A percentile compares a stretch with the other conserved stretches of the same genome.
These are phyloP conservation scores for Calypte anna DNA, from an alignment of 2,113 vertebrate species.

Conservation along the genomic window DNA sequence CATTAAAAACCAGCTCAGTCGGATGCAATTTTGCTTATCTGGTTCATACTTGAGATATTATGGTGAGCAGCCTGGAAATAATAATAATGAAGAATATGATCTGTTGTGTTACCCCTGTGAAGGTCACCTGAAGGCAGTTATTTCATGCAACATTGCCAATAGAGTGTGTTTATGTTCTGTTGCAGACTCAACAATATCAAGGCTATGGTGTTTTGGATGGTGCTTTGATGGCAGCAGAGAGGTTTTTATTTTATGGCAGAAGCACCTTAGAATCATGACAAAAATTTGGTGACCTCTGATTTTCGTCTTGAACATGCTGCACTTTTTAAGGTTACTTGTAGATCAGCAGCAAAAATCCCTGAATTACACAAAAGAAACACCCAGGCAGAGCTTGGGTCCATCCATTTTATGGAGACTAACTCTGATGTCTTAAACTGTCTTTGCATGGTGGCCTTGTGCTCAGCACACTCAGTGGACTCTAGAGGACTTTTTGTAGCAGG, in stretches of 20 bases:
- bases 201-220: conserved; percentile 65
- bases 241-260: neutral
- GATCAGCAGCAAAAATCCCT: neutral
- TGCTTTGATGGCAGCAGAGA: conserved; percentile 43
- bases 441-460: neutral
- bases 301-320: neutral
- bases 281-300: neutral
- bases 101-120: conserved; percentile 59
- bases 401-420: neutral
- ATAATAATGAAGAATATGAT: conserved; percentile 68
- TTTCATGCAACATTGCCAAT: conserved; percentile 44
- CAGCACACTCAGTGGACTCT: neutral
- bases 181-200: conserved; percentile 68
- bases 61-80: conserved; percentile 47
- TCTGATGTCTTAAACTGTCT: neutral
- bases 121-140: conserved; percentile 63
- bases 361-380: neutral
- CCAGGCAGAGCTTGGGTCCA: neutral
- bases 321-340: neutral
- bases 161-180: conserved; percentile 63
- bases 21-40: conserved; percentile 69
- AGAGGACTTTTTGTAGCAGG: neutral
- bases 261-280: neutral
- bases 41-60: conserved; percentile 52
- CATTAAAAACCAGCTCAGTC: conserved; percentile 62